Percentiles rank a stretch among this genome's conserved stretches.
Conservation (phyloP, 2,888 invertebrate genomes). For the Drosophila anceps region DNA sequence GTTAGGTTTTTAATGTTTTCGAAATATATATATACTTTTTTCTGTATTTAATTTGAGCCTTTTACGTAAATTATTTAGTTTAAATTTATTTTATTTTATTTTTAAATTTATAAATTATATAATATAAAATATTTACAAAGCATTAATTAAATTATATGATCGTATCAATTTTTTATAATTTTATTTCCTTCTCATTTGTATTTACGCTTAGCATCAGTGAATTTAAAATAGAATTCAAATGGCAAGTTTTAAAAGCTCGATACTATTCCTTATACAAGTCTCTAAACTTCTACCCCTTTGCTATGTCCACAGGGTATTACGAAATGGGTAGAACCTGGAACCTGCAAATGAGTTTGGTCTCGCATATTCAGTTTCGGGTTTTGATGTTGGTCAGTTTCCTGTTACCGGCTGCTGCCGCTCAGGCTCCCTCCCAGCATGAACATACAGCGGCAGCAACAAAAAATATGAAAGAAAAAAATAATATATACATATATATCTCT, state of each 20-base stretch:
- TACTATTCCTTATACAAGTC: not conserved
- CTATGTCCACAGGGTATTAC: constrained; percentile 38
- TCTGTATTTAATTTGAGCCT: too few species aligned
- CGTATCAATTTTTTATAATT: too few species aligned
- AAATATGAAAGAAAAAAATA: constrained; percentile 28
- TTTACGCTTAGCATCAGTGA: too few species aligned
- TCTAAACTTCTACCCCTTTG: not conserved
- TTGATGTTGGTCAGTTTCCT: constrained; percentile 71
- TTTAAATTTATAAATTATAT: too few species aligned
- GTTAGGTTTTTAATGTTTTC: too few species aligned
- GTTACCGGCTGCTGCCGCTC: constrained; percentile 40
- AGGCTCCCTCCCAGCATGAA: constrained; percentile 42
- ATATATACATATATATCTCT: not conserved
- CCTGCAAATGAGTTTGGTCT: constrained; percentile 41
- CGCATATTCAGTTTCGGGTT: constrained; percentile 53
- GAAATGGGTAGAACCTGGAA: constrained; percentile 3
- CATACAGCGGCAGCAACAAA: constrained; percentile 17
- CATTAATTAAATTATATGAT: too few species aligned
- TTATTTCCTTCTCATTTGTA: too few species aligned
- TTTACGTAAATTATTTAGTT: too few species aligned
- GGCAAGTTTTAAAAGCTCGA: not conserved
- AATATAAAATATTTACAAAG: too few species aligned
- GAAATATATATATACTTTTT: too few species aligned
- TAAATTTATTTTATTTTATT: too few species aligned
- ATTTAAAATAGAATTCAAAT: too few species aligned